These are phyloP conservation scores for Phortica okadai DNA, from an alignment of 2,888 invertebrate genomes.

Conservation along the genomic window DNA sequence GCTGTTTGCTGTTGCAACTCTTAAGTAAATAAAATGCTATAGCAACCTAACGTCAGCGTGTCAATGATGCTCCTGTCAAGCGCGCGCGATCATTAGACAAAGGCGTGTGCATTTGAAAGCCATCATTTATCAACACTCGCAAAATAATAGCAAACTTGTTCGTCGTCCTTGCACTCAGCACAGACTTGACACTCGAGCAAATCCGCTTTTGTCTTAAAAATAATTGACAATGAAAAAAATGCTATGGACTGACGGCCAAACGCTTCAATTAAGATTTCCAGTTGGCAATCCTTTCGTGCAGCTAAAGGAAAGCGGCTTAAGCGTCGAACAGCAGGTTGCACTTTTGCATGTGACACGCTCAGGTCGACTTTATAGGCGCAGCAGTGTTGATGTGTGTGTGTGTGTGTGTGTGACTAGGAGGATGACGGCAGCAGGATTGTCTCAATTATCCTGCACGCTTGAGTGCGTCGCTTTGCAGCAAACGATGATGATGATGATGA, in stretches of 20 bases:
- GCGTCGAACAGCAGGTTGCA: conserved; percentile 6
- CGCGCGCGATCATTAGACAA: conserved; percentile 49
- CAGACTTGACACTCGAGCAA: conserved; percentile 4
- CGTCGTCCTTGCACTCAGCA: conserved; percentile 39
- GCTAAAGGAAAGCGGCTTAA: conserved; percentile 9
- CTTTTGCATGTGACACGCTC: not conserved
- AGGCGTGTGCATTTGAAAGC: not conserved
- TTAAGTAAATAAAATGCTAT: not conserved
- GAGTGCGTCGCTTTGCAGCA: conserved; percentile 18
- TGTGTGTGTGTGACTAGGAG: not conserved
- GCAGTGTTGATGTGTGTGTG: not conserved
- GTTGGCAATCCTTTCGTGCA: not conserved
- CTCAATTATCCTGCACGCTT: conserved; percentile 27
- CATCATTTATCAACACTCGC: not conserved
- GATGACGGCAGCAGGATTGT: not conserved
- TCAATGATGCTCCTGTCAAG: conserved; percentile 43
- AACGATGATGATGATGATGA: not conserved
- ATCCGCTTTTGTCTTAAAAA: conserved; percentile 54
- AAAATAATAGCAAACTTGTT: conserved; percentile 1
- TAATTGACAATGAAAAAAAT: not conserved
- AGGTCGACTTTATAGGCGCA: not conserved
- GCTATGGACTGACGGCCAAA: not conserved
- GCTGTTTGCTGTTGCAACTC: not conserved
- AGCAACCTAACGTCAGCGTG: conserved; percentile 23
- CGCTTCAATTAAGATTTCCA: conserved; percentile 7